These are phyloP conservation scores for Neoseiulus cucumeris DNA, from an alignment of 1,140 invertebrate species.

Conservation along the genomic window DNA sequence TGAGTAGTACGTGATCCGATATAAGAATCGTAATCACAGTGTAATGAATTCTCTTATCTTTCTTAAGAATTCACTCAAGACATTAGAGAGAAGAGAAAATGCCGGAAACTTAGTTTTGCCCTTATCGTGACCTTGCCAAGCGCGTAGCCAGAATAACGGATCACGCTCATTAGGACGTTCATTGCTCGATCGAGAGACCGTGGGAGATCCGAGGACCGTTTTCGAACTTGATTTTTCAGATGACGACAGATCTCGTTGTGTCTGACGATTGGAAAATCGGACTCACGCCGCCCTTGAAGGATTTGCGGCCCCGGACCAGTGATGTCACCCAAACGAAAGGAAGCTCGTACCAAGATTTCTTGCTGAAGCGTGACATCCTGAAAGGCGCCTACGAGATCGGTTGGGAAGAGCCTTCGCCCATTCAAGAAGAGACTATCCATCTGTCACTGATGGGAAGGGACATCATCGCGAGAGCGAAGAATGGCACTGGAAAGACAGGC, in stretches of 20 bases:
- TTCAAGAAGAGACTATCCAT: slow-evolving; percentile 97
- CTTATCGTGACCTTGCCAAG: no score
- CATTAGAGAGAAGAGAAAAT: no score
- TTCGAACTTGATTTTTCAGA: no score
- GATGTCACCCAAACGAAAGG: slow-evolving; percentile 98
- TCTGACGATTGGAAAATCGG: slow-evolving; percentile 60
- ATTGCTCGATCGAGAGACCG: no score
- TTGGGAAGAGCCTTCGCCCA: slow-evolving; percentile 98
- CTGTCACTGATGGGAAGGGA: slow-evolving; percentile 93
- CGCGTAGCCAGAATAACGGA: no score
- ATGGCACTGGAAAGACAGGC: slow-evolving; percentile 98
- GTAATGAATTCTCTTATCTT: no score
- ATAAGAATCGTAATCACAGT: no score
- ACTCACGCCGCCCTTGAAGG: slow-evolving; percentile 84
- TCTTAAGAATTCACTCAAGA: no score
- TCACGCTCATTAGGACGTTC: no score
- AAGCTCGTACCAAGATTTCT: slow-evolving; percentile 99
- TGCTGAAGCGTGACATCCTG: slow-evolving; percentile 81
- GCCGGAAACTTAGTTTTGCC: no score
- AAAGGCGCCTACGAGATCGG: slow-evolving; percentile 99
- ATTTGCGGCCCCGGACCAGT: slow-evolving; percentile 82
- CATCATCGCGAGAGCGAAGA: slow-evolving; percentile 93
- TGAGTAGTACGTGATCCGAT: no score
- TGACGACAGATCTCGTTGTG: background rate
- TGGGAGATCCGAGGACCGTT: no score